Base-by-base conservation (phyloP, 2,113 vertebrate species). In the Lichenostomus cassidix region DNA sequence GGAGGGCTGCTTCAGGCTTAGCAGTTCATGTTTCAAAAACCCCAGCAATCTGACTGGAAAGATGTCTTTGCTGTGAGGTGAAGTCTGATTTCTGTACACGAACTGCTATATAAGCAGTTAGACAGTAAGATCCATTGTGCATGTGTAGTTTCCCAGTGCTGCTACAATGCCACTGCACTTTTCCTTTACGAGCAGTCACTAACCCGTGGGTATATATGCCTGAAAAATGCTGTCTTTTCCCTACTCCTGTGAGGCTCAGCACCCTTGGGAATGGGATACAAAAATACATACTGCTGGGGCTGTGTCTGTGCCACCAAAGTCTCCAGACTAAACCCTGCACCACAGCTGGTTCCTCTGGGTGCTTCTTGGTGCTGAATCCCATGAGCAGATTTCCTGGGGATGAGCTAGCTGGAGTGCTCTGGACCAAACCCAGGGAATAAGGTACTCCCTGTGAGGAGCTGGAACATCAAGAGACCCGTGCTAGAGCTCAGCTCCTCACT, bases 361-460 rank as follows among this genome's bases (percentile, higher is more conserved):
- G 13, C 42, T 84, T 28, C 22, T 73, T 47, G 18, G 18, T 7
- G 4, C 25, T 78, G n/a, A 16, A 28, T 71, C 24, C 21, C 29
- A 78, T 1, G 4, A 70, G 10, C 16, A 76, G n/a, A 92, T 46
- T 90, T 5, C 42, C 12, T 20, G 31, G 31, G 18, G 37, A 83
- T 3, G 22, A 83, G 23, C 11, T 74, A 81, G 8, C 23, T 80
- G 56, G 63, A 76, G 47, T 9, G 35, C 10, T 58, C 19, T 0
- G 0, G 12, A 39, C 22, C 28, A 84, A 95, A 75, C 19, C 2
- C 44, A 50, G 14, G 15, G 29, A 78, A 70, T 31, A 63, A 63
- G 10, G 12, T 35, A 10, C 20, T 17, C 21, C 49, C 67, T 35
- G 5, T 25, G 35, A 60, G 11, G 24, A 9, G 4, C 0, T 68